Conservation (phyloP, 2,113 vertebrate species). For the Fregetta grallaria region DNA sequence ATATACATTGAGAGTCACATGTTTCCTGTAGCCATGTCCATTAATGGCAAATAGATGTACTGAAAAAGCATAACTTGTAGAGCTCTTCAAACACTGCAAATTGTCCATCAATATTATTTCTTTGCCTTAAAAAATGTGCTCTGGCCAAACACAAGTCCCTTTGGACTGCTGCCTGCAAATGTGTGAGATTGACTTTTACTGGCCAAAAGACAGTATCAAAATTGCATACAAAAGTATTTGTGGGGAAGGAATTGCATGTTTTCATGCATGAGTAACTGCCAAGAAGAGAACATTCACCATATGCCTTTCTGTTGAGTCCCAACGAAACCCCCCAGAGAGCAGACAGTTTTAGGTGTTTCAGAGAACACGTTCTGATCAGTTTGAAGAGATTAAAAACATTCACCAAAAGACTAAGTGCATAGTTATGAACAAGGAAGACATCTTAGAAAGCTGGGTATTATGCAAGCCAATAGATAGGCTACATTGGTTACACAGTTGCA, state of each 20-base stretch:
- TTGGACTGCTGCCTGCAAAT: background rate
- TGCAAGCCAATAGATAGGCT: background rate
- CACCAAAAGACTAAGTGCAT: background rate
- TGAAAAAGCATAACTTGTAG: background rate
- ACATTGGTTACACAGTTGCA: background rate
- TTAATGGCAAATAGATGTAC: background rate
- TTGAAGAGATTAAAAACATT: background rate
- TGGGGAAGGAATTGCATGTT: background rate
- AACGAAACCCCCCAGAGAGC: background rate
- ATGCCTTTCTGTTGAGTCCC: background rate
- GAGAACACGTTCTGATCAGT: background rate
- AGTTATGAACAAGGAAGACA: background rate
- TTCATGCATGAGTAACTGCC: slow-evolving; percentile 19
- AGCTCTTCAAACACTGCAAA: background rate
- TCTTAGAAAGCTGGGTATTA: background rate
- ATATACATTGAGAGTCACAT: background rate
- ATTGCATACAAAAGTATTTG: background rate
- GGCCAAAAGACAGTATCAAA: background rate
- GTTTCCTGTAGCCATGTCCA: background rate
- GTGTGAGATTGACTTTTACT: background rate
- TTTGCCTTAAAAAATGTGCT: background rate
- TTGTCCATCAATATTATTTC: background rate
- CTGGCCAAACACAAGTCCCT: background rate
- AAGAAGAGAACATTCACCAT: background rate
- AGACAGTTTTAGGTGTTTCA: background rate